phyloP scores from a whole-genome alignment of 1,140 invertebrate genomes.

The Hetaerina americana region DNA sequence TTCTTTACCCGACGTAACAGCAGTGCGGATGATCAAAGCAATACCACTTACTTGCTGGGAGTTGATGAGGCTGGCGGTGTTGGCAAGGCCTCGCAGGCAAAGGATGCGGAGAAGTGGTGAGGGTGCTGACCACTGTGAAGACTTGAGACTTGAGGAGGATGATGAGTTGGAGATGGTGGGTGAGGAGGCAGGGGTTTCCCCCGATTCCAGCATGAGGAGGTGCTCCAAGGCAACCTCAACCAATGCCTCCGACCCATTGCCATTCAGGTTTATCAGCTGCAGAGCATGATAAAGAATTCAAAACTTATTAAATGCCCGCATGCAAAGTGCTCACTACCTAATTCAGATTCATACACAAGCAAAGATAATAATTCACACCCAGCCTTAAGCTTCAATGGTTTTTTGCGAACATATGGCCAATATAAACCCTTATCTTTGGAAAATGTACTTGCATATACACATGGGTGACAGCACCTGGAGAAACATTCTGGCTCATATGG shows the following conservation, averaged over 20 bases:
- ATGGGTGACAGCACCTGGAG: too few species aligned
- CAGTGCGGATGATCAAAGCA: not conserved
- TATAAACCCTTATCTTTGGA: too few species aligned
- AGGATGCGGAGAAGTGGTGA: slow-evolving; percentile 40
- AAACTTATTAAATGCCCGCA: too few species aligned
- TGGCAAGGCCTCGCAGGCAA: slow-evolving; percentile 43
- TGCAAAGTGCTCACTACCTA: too few species aligned
- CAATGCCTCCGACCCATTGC: slow-evolving; percentile 33
- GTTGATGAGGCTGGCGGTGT: slow-evolving; percentile 28
- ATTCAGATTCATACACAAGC: too few species aligned
- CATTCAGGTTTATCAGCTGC: slow-evolving; percentile 13
- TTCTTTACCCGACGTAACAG: slow-evolving; percentile 6
- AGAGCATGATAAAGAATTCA: too few species aligned
- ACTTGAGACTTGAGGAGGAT: not conserved
- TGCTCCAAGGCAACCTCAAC: slow-evolving; percentile 43
- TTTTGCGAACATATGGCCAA: too few species aligned
- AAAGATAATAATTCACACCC: too few species aligned
- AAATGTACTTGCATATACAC: too few species aligned
- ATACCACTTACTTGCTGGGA: not conserved
- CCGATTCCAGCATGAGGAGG: slow-evolving; percentile 26
- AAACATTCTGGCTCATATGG: too few species aligned
- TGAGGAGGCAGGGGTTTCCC: not conserved
- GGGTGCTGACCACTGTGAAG: slow-evolving; percentile 43
- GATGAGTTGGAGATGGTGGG: not conserved
- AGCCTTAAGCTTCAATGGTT: too few species aligned